Evolutionary conservation across 2,113 vertebrate genomes (phyloP).

Genomic region (Cranoglanis bouderius): DNA sequence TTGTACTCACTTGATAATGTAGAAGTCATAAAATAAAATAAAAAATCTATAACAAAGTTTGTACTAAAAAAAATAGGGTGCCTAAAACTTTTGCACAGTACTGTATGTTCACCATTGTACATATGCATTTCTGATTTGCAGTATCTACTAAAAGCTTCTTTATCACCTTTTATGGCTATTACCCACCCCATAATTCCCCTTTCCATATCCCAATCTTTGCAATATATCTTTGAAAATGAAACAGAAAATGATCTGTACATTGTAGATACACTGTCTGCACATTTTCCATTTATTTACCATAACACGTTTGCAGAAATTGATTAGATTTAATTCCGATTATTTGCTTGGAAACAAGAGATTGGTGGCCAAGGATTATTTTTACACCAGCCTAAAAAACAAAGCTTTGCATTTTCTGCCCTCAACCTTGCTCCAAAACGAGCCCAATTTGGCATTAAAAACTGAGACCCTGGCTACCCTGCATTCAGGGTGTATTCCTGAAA

Average conservation of each 20-base stretch:
- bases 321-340: not conserved
- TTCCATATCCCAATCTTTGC: not conserved
- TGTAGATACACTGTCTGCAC: not conserved
- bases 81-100: no score
- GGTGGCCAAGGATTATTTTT: not conserved
- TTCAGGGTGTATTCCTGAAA: not conserved
- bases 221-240: not conserved
- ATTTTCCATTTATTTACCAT: not conserved
- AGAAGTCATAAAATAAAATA: no score
- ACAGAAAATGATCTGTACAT: not conserved
- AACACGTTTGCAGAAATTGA: not conserved
- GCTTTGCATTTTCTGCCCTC: not conserved
- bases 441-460: not conserved
- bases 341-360: not conserved
- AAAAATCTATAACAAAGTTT: no score
- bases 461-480: not conserved
- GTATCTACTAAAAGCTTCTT: not conserved
- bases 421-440: not conserved
- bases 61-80: no score
- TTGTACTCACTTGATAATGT: no score
- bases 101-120: not conserved
- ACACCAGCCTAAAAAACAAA: not conserved
- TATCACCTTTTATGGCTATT: not conserved
- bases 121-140: not conserved
- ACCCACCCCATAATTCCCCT: not conserved